Evolutionary conservation across 35 echinoderm and acorn worm species (phyloP).

Genomic region (Ophioderma brevispina): DNA sequence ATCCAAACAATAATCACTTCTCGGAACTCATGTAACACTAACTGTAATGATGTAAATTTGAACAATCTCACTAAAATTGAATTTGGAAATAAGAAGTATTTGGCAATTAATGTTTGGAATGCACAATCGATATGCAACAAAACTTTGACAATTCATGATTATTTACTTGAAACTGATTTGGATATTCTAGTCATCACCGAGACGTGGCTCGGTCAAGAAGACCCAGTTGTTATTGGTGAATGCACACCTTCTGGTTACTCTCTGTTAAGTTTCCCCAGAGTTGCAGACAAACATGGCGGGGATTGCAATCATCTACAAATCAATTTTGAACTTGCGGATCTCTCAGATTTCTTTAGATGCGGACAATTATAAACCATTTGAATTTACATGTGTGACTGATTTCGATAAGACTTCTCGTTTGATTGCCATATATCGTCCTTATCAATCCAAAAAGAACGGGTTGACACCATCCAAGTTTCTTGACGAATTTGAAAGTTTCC

Average conservation of each 20-base stretch:
- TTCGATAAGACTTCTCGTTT: neutral
- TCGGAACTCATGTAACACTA: no score
- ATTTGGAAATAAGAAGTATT: neutral
- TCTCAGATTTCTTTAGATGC: neutral
- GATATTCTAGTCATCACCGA: no score
- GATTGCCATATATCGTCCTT: constrained; percentile 21
- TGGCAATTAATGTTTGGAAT: neutral
- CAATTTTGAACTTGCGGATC: neutral
- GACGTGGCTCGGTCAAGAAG: no score
- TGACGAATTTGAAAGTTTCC: no score
- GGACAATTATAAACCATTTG: neutral
- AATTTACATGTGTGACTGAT: neutral
- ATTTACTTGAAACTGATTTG: no score
- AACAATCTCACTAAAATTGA: neutral
- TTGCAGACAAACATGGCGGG: constrained; percentile 1
- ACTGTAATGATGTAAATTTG: neutral
- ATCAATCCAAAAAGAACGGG: no score
- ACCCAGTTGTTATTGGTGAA: no score
- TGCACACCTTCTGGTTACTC: no score
- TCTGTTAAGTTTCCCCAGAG: neutral
- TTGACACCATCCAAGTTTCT: no score
- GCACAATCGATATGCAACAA: neutral
- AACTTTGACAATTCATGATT: constrained; percentile 4
- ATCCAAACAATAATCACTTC: no score
- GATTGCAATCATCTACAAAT: constrained; percentile 15